phyloP scores from a whole-genome alignment of 1,140 invertebrate species.

The Papilio xuthus region DNA sequence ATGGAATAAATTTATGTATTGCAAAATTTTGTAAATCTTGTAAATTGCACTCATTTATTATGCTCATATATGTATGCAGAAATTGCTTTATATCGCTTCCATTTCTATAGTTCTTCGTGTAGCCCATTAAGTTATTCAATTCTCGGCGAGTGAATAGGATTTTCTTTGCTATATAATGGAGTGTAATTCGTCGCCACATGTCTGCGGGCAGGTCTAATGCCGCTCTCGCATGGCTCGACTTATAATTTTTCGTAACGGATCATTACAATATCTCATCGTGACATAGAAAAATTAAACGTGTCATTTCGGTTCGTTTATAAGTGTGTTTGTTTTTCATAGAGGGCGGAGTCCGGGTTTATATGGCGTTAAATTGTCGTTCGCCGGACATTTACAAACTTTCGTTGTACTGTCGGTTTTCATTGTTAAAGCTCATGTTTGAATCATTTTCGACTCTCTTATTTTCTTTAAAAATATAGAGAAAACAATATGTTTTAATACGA shows the following conservation, averaged over 20 bases:
- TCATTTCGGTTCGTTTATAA: slow-evolving; percentile 75
- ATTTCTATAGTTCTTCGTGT: slow-evolving; percentile 51
- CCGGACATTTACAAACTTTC: slow-evolving; percentile 31
- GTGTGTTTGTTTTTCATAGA: slow-evolving; percentile 76
- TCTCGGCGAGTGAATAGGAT: slow-evolving; percentile 67
- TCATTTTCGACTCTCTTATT: too few relatives aligned
- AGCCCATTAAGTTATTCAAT: slow-evolving; percentile 76
- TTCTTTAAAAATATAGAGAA: too few relatives aligned
- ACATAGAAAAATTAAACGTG: slow-evolving; percentile 80
- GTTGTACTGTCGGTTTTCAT: neutral
- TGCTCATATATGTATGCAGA: neutral
- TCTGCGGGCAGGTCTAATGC: slow-evolving; percentile 66
- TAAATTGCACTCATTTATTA: neutral
- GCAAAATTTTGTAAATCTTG: too few relatives aligned
- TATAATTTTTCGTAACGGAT: slow-evolving; percentile 75
- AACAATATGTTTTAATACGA: too few relatives aligned
- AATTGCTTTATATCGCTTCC: slow-evolving; percentile 44
- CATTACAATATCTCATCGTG: slow-evolving; percentile 80
- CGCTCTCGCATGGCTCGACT: slow-evolving; percentile 70
- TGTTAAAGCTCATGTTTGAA: too few relatives aligned
- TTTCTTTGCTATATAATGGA: slow-evolving; percentile 71
- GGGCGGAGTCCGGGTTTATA: slow-evolving; percentile 66
- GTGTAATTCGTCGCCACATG: slow-evolving; percentile 70
- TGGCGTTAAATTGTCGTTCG: slow-evolving; percentile 56
- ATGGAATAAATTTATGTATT: too few relatives aligned